Conservation (phyloP, 2,113 vertebrate genomes). For the Alces alces region DNA sequence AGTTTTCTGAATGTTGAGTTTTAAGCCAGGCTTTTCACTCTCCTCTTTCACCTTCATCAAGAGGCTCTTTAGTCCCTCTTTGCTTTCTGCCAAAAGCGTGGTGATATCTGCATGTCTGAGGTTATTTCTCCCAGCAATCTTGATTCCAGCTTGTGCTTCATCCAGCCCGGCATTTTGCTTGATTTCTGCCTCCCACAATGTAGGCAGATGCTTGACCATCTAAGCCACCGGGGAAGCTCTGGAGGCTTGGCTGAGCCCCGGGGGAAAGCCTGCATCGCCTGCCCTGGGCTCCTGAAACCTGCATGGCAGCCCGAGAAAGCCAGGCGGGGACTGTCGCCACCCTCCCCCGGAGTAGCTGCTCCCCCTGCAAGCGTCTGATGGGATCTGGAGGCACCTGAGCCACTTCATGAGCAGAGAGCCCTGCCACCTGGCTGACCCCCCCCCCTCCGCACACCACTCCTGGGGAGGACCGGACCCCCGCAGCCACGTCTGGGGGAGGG, state of each 20-base stretch:
- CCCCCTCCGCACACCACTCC: background rate
- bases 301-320: background rate
- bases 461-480: background rate
- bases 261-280: background rate
- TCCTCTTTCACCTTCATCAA: background rate
- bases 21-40: background rate
- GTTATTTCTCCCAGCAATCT: background rate
- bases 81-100: background rate
- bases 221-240: background rate
- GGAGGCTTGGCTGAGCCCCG: background rate
- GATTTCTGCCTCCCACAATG: background rate
- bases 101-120: background rate
- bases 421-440: fast-evolving
- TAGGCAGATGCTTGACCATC: background rate
- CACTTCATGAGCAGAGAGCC: fast-evolving
- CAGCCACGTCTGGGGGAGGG: fast-evolving
- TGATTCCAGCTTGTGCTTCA: background rate
- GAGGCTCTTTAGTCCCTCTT: background rate
- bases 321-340: background rate
- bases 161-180: background rate
- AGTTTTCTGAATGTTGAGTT: background rate
- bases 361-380: background rate
- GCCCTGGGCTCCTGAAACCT: background rate
- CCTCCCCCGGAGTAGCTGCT: background rate
- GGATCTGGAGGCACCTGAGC: background rate